phyloP scores from a whole-genome alignment of 2,888 invertebrate genomes.

The Cephus runcator region DNA sequence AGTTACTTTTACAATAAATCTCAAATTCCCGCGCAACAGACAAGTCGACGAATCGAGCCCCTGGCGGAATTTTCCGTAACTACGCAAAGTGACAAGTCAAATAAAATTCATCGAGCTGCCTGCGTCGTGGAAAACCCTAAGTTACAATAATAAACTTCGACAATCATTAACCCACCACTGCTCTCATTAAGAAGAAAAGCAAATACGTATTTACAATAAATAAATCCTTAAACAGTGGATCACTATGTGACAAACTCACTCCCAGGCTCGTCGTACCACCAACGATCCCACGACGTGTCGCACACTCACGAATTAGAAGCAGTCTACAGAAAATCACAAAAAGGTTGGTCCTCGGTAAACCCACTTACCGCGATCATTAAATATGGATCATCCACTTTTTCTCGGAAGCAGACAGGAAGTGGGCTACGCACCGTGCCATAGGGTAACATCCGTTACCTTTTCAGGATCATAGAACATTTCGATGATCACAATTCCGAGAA shows the following conservation, averaged over 20 bases:
- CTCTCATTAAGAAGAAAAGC: not conserved
- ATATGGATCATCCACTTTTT: not conserved
- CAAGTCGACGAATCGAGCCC: not conserved
- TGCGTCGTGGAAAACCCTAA: not conserved
- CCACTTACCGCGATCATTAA: not conserved
- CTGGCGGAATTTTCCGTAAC: not conserved
- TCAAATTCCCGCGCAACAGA: not conserved
- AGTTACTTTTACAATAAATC: not conserved
- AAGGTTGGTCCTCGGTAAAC: constrained; percentile 7
- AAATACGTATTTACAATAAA: not conserved
- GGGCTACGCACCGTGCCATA: not conserved
- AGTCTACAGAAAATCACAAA: constrained; percentile 6
- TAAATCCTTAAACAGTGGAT: not conserved
- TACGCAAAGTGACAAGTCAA: not conserved
- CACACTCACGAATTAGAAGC: constrained; percentile 12
- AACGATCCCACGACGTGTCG: constrained; percentile 12
- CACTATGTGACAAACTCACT: not conserved
- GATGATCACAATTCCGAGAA: not conserved
- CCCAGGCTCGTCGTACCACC: constrained; percentile 6
- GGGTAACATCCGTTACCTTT: not conserved
- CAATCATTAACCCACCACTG: not conserved
- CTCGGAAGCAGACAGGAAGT: constrained; percentile 11
- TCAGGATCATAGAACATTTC: not conserved
- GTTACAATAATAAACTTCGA: not conserved
- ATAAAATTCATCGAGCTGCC: not conserved